phyloP scores from a whole-genome alignment of 2,113 vertebrate genomes.

The Phyllostomus hastatus region DNA sequence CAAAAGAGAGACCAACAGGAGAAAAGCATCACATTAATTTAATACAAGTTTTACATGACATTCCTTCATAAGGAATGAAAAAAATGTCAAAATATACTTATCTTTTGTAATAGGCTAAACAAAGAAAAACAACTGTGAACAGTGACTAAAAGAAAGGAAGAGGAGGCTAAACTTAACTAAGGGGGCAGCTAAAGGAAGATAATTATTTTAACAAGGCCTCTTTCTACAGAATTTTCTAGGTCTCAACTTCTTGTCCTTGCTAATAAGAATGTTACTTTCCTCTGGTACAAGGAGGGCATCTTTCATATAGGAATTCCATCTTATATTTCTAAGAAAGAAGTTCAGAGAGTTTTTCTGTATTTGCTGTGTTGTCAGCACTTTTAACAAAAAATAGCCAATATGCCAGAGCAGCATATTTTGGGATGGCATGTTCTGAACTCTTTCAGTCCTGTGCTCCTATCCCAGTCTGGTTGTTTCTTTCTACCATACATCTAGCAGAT shows the following conservation, averaged over 20 bases:
- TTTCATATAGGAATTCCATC: not conserved
- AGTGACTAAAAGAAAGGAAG: not conserved
- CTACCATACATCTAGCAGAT: not conserved
- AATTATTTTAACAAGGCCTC: not conserved
- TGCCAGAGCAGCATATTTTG: not conserved
- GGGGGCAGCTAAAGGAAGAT: not conserved
- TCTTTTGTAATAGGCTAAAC: not conserved
- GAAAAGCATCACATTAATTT: not conserved
- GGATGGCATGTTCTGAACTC: not conserved
- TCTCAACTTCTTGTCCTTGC: not conserved
- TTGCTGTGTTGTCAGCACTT: not conserved
- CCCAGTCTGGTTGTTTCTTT: not conserved
- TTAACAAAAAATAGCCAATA: not conserved
- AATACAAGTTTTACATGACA: not conserved
- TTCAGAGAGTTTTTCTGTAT: not conserved
- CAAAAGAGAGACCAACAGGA: not conserved
- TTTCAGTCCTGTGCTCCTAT: not conserved
- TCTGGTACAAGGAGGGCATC: not conserved
- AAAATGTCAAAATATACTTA: not conserved
- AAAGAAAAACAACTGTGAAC: not conserved
- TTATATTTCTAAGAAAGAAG: not conserved
- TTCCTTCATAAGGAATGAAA: not conserved
- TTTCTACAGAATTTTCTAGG: not conserved
- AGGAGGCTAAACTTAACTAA: not conserved
- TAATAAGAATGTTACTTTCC: not conserved